phyloP scores from a whole-genome alignment of 1,140 invertebrate species.

The Eupeodes corollae region DNA sequence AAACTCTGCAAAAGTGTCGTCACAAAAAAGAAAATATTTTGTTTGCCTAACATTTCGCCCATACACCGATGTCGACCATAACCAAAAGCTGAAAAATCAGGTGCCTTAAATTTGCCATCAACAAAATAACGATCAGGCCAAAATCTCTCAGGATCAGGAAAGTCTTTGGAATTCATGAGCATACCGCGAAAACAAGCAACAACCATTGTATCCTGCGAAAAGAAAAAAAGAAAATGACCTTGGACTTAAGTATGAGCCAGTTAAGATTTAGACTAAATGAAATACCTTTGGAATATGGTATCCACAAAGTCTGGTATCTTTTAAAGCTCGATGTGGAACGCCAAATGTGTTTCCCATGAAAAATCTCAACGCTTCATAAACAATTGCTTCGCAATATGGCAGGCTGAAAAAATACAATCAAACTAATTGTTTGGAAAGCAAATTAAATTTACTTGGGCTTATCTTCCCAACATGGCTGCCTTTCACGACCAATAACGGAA shows the following conservation, averaged over 20 bases:
- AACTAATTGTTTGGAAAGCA: background rate
- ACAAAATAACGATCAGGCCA: constrained; percentile 66
- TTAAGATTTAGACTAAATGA: background rate
- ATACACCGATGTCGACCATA: constrained; percentile 73
- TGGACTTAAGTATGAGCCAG: background rate
- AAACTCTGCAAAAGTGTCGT: constrained; percentile 69
- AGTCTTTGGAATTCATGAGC: constrained; percentile 54
- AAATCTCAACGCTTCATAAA: constrained; percentile 62
- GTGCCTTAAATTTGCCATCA: constrained; percentile 51
- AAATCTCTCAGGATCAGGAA: constrained; percentile 55
- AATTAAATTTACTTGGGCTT: constrained; percentile 28
- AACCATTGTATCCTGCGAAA: constrained; percentile 57
- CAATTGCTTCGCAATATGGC: constrained; percentile 67
- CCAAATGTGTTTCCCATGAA: constrained; percentile 68
- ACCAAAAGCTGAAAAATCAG: constrained; percentile 70
- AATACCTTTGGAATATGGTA: constrained; percentile 63
- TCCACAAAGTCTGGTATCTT: constrained; percentile 56
- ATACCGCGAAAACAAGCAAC: constrained; percentile 69
- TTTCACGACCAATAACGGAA: constrained; percentile 52
- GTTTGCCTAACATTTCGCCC: constrained; percentile 70
- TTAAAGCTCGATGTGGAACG: constrained; percentile 63
- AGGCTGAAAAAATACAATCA: constrained; percentile 44
- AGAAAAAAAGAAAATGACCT: constrained; percentile 31
- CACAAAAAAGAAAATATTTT: constrained; percentile 76
- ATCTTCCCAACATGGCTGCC: constrained; percentile 57